phyloP scores from a whole-genome alignment of 2,797 vertebrate species.

The Margarornis squamiger region DNA sequence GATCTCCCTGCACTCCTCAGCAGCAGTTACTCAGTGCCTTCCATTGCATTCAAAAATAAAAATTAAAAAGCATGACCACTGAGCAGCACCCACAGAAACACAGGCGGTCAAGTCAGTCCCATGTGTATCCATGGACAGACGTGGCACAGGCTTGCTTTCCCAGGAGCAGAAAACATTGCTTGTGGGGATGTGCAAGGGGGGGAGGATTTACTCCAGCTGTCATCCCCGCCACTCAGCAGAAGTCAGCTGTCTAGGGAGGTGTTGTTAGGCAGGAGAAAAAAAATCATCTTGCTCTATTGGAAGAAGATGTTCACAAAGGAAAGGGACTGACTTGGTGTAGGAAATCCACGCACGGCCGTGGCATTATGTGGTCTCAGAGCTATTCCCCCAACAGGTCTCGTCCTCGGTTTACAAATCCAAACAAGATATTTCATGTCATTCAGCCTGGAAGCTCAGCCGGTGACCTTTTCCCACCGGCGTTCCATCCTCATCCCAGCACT shows the following conservation, averaged over 20 bases:
- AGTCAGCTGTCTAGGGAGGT: neutral
- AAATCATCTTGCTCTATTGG: neutral
- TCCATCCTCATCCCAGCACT: fast-evolving
- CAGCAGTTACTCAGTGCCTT: neutral
- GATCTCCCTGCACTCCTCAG: neutral
- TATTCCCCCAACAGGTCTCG: fast-evolving
- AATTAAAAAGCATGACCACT: neutral
- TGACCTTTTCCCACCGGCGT: neutral
- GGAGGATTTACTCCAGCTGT: neutral
- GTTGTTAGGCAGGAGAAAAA: neutral
- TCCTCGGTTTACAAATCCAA: neutral
- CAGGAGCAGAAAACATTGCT: neutral
- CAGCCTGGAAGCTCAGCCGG: neutral
- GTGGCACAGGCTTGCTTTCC: neutral
- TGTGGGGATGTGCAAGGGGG: neutral
- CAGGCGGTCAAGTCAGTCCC: neutral
- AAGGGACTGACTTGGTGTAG: neutral
- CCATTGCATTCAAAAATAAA: neutral
- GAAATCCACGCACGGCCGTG: fast-evolving
- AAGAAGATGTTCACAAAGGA: neutral
- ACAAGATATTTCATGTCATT: neutral
- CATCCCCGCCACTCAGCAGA: neutral
- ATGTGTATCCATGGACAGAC: neutral
- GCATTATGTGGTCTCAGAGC: fast-evolving
- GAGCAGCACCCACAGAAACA: neutral